phyloP scores from a whole-genome alignment of 2,113 vertebrate species.

The Dromiciops gliroides region DNA sequence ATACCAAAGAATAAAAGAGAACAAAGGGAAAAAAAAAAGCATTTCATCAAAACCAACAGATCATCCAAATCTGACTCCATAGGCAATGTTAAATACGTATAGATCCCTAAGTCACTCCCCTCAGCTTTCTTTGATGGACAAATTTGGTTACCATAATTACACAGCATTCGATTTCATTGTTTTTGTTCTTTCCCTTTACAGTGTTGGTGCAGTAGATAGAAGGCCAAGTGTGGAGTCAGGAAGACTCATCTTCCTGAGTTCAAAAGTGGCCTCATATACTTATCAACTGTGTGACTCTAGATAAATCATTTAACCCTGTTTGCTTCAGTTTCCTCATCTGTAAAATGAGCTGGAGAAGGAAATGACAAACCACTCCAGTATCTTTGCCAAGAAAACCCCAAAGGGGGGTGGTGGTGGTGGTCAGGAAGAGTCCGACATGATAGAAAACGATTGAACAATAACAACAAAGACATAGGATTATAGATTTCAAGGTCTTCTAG shows the following conservation, averaged over 20 bases:
- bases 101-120: background rate
- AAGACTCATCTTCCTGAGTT: background rate
- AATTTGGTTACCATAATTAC: background rate
- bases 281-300: background rate
- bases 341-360: background rate
- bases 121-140: background rate
- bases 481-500: background rate
- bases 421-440: background rate
- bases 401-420: too few relatives aligned
- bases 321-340: background rate
- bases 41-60: background rate
- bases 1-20: background rate
- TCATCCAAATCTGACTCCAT: background rate
- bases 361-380: background rate
- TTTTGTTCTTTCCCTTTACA: background rate
- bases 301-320: background rate
- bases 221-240: background rate
- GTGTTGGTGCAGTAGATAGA: background rate
- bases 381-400: background rate
- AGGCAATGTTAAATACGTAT: background rate
- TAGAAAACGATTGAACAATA: background rate
- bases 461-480: background rate
- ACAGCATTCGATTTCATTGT: background rate
- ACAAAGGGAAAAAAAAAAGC: background rate
- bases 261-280: background rate